Evolutionary conservation across 2,113 vertebrate species (phyloP).

Genomic region (Hyla sarda): DNA sequence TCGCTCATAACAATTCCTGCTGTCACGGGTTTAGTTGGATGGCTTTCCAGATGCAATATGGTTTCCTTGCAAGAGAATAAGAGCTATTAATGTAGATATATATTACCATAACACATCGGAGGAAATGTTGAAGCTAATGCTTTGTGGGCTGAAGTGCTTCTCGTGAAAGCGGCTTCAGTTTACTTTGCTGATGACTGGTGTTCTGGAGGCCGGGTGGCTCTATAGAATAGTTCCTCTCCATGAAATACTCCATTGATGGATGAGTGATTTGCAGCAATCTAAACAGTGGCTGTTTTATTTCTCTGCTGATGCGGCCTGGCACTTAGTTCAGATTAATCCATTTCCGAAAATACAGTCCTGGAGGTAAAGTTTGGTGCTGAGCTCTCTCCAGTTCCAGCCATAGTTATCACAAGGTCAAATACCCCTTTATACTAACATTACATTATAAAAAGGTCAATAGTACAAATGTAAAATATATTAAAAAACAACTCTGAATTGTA

Average conservation of each 20-base stretch:
- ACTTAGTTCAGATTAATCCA: conserved; percentile 71
- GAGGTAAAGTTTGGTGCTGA: conserved; percentile 50
- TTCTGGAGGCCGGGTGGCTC: conserved; percentile 62
- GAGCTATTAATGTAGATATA: conserved; percentile 39
- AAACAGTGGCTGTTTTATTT: conserved; percentile 78
- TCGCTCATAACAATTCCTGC: neutral
- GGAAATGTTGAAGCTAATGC: conserved; percentile 6
- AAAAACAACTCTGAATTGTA: neutral
- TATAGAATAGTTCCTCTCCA: conserved; percentile 74
- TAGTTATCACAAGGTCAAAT: neutral
- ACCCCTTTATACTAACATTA: neutral
- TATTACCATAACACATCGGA: conserved; percentile 27
- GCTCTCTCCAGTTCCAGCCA: neutral
- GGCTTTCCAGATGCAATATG: conserved; percentile 1
- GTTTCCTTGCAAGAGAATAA: conserved; percentile 18
- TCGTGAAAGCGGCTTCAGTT: conserved; percentile 60
- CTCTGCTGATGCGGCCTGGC: conserved; percentile 79
- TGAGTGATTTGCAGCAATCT: conserved; percentile 68
- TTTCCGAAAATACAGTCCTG: conserved; percentile 54
- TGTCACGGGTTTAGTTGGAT: neutral
- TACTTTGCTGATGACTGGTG: conserved; percentile 73
- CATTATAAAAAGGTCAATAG: neutral
- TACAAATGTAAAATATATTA: neutral
- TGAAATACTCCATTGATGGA: conserved; percentile 72
- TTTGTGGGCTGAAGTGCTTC: conserved; percentile 48